Evolutionary conservation across 2,888 invertebrate genomes (phyloP), one percentile per base, ranked within the genome.

Genomic region (Pycnomerus fuliginosus): DNA sequence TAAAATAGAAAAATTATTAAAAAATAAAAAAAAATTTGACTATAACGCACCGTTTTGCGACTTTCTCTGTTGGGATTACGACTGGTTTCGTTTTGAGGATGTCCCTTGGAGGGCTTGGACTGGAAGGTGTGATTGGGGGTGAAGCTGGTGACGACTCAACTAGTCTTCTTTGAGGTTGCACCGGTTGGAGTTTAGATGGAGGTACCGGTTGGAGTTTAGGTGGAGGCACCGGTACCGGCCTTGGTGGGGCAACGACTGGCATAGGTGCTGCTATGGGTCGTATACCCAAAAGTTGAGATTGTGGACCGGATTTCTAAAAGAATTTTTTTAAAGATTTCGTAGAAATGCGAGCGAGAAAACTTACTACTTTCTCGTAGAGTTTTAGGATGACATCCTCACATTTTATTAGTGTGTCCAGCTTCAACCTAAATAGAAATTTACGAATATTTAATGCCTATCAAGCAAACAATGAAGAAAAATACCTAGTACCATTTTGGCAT

Each of bases 351-450:
- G 5, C 7, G 10, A 11, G 67, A 32, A 36, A 3, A 25, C 67
- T 65, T 71, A 83, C 85, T 78, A 83, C 80, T 77, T 82, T 85
- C 28, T 77, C 74, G 57, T 81, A 78, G 50, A 85, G 74, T 68
- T 83, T 85, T 38, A 79, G 69, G 22, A 85, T 72, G 42, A 85
- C 83, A 63, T 80, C 80, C 70, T 85, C 84, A 65, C 84, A 85
- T 71, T 82, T 82, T 13, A 77, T 71, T 31, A 85, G 68, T 35
- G 84, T 84, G 55, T 83, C 82, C 69, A 82, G 75, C 72, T 82
- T 84, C 72, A 85, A 76, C 65, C 84, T 85, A 27, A 17, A 32
- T 20, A 5, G 20, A 20, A 20, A 20, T 5, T 5, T 7, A 20
- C 20, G 5, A 20, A 20, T 20, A 20, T 20, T 20, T 20, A 20